Evolutionary conservation across 2,888 invertebrate genomes (phyloP), one percentile per base, ranked within the genome.

Genomic region (Unio pictorum): DNA sequence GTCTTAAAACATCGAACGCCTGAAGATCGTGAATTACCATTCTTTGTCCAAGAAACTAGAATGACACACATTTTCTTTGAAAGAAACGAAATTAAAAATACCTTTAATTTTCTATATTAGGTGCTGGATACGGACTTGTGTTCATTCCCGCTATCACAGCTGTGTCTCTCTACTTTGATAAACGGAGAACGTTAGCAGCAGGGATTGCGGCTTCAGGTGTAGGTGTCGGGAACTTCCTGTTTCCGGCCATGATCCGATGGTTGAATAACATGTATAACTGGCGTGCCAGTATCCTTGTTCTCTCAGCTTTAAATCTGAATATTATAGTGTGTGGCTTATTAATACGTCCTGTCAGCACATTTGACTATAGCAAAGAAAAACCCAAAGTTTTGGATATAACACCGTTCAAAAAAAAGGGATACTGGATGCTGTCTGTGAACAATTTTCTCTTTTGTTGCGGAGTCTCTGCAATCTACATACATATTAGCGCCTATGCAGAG

Each of bases 121-220:
- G 86, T 55, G 62, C 82, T 23, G 85, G 86, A 3, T 71, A 75
- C 28, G 85, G 85, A 3, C 66, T 84, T 18, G 74, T 80, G 7
- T 80, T 79, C 63, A 74, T 85, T 55, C 81, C 85, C 1, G 64
- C 80, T 2, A 78, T 85, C 17, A 68, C 82, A 3, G 70, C 80
- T 7, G 80, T 86, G 4, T 80, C 81, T 1, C 75, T 70, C 63
- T 85, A 82, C 71, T 86, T 86, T 63, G 77, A 79, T 30, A 74
- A 78, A 61, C 70, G 71, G 34, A 71, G 83, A 26, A 73, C 79
- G 17, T 61, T 84, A 1, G 85, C 85, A 11, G 71, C 81, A 1
- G 85, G 84, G 7, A 73, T 85, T 17, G 81, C 84, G 1, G 80
- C 79, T 11, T 79, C 83, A 5, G 85, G 85, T 6, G 76, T 78